Conservation (phyloP, 2,797 vertebrate genomes). For the Eutrigla gurnardus region DNA sequence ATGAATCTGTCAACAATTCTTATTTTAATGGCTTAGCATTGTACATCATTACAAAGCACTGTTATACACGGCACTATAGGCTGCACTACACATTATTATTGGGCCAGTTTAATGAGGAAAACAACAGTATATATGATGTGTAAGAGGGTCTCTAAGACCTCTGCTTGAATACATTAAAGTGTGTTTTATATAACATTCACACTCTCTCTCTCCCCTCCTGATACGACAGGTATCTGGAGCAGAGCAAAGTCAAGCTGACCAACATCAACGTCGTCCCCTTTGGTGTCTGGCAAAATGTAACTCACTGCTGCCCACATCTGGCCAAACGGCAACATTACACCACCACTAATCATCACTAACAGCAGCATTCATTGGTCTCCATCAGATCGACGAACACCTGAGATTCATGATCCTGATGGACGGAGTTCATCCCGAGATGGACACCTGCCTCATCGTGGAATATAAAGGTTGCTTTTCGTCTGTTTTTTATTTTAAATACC, state of each 20-base stretch:
- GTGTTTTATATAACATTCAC: too few relatives aligned
- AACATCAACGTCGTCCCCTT: constrained; percentile 86
- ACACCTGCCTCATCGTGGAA: constrained; percentile 88
- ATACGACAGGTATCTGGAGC: constrained; percentile 67
- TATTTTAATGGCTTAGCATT: too few relatives aligned
- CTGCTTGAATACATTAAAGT: too few relatives aligned
- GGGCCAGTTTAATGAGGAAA: too few relatives aligned
- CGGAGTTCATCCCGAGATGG: constrained; percentile 88
- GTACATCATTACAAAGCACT: too few relatives aligned
- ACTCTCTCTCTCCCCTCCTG: neutral
- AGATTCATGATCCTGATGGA: constrained; percentile 90
- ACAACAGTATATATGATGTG: too few relatives aligned
- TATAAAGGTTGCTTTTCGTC: constrained; percentile 83
- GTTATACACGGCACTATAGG: too few relatives aligned
- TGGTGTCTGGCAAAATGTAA: constrained; percentile 86
- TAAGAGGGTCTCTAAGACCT: too few relatives aligned
- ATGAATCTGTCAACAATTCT: too few relatives aligned
- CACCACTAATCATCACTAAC: neutral
- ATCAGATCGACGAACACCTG: constrained; percentile 82
- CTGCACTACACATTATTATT: too few relatives aligned
- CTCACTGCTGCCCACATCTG: neutral
- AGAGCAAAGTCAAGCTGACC: constrained; percentile 82
- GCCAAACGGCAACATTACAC: neutral
- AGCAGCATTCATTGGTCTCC: neutral
- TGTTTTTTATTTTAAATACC: neutral